Evolutionary conservation across 2,888 invertebrate genomes (phyloP).

Genomic region (Anoplius nigerrimus): DNA sequence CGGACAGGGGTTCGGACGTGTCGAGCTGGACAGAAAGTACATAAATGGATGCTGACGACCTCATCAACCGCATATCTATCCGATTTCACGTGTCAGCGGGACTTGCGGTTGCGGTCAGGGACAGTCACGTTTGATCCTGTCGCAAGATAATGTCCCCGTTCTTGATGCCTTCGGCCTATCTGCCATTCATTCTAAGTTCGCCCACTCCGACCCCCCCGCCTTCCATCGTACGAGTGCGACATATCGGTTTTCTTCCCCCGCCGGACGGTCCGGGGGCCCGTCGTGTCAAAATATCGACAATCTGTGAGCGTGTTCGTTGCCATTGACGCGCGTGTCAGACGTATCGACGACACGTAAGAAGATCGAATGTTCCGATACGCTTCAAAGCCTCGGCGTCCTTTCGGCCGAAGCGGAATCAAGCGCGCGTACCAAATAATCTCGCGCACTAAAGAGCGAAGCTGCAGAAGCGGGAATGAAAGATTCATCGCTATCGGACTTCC

Average conservation of each 20-base stretch:
- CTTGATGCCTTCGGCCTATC: conserved; percentile 34
- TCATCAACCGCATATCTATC: conserved; percentile 40
- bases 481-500: too few species aligned
- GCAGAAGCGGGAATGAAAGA: too few species aligned
- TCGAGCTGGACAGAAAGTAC: conserved; percentile 25
- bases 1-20: neutral
- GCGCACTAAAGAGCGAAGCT: too few species aligned
- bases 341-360: too few species aligned
- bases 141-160: conserved; percentile 53
- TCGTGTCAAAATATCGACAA: conserved; percentile 49
- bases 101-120: conserved; percentile 22
- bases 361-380: too few species aligned
- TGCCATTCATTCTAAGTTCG: conserved; percentile 43
- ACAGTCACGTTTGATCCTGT: conserved; percentile 51
- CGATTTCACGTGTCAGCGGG: conserved; percentile 53
- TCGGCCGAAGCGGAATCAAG: too few species aligned
- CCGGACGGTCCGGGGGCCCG: conserved; percentile 42
- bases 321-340: conserved; percentile 16
- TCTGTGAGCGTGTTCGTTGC: conserved; percentile 25
- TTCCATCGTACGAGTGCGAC: conserved; percentile 53
- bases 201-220: too few species aligned
- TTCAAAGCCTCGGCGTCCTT: too few species aligned
- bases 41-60: conserved; percentile 48
- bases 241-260: conserved; percentile 55
- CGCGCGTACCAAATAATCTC: too few species aligned